Evolutionary conservation across 2,113 vertebrate species (phyloP).

Genomic region (Dasyurus viverrinus): DNA sequence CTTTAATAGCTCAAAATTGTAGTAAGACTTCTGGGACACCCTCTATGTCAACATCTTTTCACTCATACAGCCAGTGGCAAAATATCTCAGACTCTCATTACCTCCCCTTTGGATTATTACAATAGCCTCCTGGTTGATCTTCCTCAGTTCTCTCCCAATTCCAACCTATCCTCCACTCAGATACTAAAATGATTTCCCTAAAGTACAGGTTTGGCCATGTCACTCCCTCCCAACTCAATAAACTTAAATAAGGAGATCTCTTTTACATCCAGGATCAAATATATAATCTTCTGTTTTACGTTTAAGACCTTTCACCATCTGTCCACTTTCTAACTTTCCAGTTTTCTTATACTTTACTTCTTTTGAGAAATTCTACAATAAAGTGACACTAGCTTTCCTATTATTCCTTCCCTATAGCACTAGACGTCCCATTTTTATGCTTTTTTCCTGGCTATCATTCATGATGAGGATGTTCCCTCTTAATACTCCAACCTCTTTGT

Average conservation of each 20-base stretch:
- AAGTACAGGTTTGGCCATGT: neutral
- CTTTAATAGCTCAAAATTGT: neutral
- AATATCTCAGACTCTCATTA: neutral
- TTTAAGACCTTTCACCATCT: neutral
- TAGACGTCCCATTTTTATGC: neutral
- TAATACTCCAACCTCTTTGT: neutral
- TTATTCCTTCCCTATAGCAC: neutral
- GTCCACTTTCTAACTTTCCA: neutral
- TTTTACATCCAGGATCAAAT: neutral
- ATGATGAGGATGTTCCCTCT: neutral
- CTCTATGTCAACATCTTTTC: neutral
- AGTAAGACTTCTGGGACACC: neutral
- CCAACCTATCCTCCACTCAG: neutral
- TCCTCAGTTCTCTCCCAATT: neutral
- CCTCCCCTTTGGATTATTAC: neutral
- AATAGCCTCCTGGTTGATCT: neutral
- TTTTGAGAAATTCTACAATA: neutral
- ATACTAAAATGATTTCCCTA: neutral
- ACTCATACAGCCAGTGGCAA: neutral
- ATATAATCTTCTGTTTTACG: neutral
- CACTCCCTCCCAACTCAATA: neutral
- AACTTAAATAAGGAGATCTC: neutral
- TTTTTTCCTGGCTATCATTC: neutral
- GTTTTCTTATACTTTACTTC: neutral
- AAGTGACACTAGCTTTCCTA: neutral